Percentiles rank a stretch among this genome's conserved stretches.
Conservation (phyloP, 2,113 vertebrate species). For the Cavia aperea region DNA sequence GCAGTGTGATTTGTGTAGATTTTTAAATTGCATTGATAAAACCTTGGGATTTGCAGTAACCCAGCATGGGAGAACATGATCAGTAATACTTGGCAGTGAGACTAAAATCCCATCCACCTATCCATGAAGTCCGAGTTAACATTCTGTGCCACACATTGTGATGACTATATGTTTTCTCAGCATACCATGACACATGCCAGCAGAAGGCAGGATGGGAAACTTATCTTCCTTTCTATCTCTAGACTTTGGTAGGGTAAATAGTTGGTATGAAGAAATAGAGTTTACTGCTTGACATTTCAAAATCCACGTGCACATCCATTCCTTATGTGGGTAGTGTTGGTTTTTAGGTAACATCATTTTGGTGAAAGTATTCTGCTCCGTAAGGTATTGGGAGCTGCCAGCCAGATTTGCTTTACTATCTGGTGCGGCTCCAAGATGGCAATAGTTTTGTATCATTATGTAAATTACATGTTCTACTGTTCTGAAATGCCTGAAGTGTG, state of each 20-base stretch:
- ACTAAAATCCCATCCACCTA: not conserved
- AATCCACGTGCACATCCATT: not conserved
- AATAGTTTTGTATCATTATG: not conserved
- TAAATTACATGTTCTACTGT: not conserved
- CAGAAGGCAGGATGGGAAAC: not conserved
- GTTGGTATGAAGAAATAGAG: not conserved
- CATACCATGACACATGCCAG: not conserved
- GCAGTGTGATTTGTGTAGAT: conserved; percentile 25
- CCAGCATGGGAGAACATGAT: conserved; percentile 15
- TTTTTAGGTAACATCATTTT: conserved; percentile 39
- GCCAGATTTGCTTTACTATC: conserved; percentile 54
- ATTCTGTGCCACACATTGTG: conserved; percentile 15
- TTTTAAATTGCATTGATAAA: conserved; percentile 49
- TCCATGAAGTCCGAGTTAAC: not conserved
- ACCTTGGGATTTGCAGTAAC: not conserved
- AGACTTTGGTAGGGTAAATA: conserved; percentile 13
- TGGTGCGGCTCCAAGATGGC: not conserved
- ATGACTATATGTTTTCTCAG: not conserved
- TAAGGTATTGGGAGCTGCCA: conserved; percentile 37
- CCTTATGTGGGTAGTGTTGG: conserved; percentile 41
- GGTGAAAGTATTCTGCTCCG: conserved; percentile 38
- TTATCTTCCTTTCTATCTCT: not conserved
- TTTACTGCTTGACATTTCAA: conserved; percentile 44
- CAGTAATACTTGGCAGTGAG: conserved; percentile 36
- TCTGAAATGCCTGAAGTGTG: not conserved